Percentiles rank a stretch among this genome's conserved stretches.
Conservation (phyloP, 2,797 vertebrate genomes). For the Philypnodon macrostomus region DNA sequence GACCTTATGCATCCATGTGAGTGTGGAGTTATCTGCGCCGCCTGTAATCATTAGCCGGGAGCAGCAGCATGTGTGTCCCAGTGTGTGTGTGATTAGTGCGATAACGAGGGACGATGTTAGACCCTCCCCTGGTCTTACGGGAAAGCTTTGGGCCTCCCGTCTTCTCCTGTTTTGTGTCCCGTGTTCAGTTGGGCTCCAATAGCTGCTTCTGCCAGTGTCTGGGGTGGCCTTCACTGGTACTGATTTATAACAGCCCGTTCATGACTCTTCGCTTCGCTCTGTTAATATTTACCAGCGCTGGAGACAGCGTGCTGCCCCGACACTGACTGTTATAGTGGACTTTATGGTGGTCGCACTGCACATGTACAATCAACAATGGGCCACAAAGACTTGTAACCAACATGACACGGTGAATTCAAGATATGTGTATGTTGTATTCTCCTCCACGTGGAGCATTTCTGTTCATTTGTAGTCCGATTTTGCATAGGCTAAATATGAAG, state of each 20-base stretch:
- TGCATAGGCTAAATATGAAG: too few relatives aligned
- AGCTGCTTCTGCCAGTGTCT: constrained; percentile 56
- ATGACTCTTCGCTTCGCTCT: constrained; percentile 72
- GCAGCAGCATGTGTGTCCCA: constrained; percentile 29
- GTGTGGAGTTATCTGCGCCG: constrained; percentile 68
- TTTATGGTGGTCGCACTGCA: constrained; percentile 31
- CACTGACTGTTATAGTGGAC: constrained; percentile 23
- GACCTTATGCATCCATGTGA: constrained; percentile 37
- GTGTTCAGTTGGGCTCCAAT: constrained; percentile 55
- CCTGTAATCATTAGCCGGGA: constrained; percentile 71
- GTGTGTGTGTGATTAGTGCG: constrained; percentile 43
- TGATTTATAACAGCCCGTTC: constrained; percentile 83
- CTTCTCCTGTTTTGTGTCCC: constrained; percentile 20
- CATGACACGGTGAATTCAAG: too few relatives aligned
- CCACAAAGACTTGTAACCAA: not conserved
- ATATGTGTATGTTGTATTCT: too few relatives aligned
- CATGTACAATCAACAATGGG: not conserved
- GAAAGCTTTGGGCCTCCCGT: constrained; percentile 63
- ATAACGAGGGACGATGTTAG: constrained; percentile 63
- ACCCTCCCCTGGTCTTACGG: constrained; percentile 60
- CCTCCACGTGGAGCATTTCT: too few relatives aligned
- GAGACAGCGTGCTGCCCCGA: constrained; percentile 53
- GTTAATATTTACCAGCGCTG: constrained; percentile 88
- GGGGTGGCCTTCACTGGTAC: constrained; percentile 80
- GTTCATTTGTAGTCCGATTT: too few relatives aligned